phyloP scores from a whole-genome alignment of 2,888 invertebrate species.

The Cantharis nigra region DNA sequence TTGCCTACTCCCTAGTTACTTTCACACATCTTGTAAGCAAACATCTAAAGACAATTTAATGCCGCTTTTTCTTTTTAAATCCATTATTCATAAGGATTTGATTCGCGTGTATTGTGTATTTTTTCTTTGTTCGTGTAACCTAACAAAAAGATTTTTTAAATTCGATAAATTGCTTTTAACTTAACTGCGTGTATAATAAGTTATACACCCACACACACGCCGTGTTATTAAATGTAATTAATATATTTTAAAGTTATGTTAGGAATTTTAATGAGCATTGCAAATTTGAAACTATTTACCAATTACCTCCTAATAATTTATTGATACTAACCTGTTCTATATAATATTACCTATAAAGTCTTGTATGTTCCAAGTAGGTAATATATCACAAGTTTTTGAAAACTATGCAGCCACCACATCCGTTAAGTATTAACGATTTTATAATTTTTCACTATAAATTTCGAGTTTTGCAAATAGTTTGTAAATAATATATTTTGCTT shows the following conservation, averaged over 20 bases:
- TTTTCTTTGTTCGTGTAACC: background rate
- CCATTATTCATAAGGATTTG: conserved; percentile 18
- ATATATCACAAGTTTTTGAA: background rate
- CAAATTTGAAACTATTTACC: background rate
- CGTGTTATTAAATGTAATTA: background rate
- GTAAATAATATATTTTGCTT: background rate
- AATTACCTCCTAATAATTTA: background rate
- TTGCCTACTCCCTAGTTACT: conserved; percentile 16
- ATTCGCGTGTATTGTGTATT: conserved; percentile 1
- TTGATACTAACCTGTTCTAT: background rate
- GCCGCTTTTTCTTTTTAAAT: conserved; percentile 13
- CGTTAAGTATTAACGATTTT: background rate
- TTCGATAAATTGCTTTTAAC: background rate
- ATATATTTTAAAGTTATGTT: background rate
- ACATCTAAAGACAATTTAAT: conserved; percentile 19
- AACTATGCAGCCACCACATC: background rate
- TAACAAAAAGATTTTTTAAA: background rate
- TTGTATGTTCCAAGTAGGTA: background rate
- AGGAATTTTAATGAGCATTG: background rate
- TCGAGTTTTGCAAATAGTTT: background rate
- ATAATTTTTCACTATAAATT: background rate
- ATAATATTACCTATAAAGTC: background rate
- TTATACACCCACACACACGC: background rate
- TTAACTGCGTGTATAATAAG: background rate
- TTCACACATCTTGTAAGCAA: conserved; percentile 22